Percentiles rank a stretch among this genome's conserved stretches.
phyloP scores from a whole-genome alignment of 2,888 invertebrate genomes.

The Latrodectus hesperus region DNA sequence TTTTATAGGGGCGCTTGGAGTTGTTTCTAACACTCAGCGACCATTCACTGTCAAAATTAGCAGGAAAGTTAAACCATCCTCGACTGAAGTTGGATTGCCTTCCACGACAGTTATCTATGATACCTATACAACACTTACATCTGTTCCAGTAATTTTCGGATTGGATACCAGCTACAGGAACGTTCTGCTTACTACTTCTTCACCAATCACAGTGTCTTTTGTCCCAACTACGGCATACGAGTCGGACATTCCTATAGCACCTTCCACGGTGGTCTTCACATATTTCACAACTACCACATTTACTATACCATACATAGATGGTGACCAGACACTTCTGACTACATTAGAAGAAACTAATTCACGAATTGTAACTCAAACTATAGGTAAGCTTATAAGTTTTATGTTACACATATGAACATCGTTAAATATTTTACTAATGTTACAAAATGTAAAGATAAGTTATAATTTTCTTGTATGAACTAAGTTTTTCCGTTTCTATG shows the following conservation, averaged over 20 bases:
- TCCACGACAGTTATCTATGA: slow-evolving; percentile 67
- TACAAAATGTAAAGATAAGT: too few relatives aligned
- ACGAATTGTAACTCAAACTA: slow-evolving; percentile 80
- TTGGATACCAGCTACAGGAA: slow-evolving; percentile 70
- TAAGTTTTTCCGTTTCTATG: too few relatives aligned
- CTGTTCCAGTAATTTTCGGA: slow-evolving; percentile 70
- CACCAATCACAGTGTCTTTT: slow-evolving; percentile 63
- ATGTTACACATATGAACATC: too few relatives aligned
- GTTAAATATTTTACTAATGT: too few relatives aligned
- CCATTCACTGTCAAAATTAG: slow-evolving; percentile 69
- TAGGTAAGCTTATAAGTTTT: slow-evolving; percentile 38
- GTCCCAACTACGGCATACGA: slow-evolving; percentile 51
- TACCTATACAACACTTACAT: slow-evolving; percentile 65
- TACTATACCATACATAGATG: slow-evolving; percentile 74
- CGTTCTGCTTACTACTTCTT: slow-evolving; percentile 64
- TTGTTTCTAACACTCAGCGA: slow-evolving; percentile 54
- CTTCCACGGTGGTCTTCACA: slow-evolving; percentile 69
- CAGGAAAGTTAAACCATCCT: slow-evolving; percentile 66
- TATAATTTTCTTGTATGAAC: too few relatives aligned
- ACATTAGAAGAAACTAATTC: slow-evolving; percentile 92
- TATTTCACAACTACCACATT: slow-evolving; percentile 72
- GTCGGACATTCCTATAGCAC: slow-evolving; percentile 33
- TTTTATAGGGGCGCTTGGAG: slow-evolving; percentile 49
- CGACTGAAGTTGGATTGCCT: slow-evolving; percentile 6
- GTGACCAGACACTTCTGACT: slow-evolving; percentile 87